Percentiles rank a stretch among this genome's conserved stretches.
Evolutionary conservation across 2,888 invertebrate species (phyloP).

Genomic region (Ennomos erosarius): DNA sequence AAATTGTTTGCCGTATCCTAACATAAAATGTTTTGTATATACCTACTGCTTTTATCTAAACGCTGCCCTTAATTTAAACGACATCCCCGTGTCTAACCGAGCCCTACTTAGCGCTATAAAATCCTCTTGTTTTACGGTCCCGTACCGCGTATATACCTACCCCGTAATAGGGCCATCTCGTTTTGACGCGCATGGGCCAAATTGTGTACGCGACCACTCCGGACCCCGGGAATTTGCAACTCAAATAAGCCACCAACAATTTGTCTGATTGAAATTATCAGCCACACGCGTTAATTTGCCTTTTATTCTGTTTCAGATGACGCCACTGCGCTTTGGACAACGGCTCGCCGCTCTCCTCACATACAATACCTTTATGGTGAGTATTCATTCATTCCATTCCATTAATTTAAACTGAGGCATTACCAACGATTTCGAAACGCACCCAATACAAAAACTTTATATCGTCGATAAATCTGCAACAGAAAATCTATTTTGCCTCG

Average conservation of each 20-base stretch:
- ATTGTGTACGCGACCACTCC: conserved; percentile 45
- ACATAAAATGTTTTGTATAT: conserved; percentile 8
- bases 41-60: conserved; percentile 5
- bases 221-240: conserved; percentile 53
- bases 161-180: conserved; percentile 42
- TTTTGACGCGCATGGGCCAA: conserved; percentile 42
- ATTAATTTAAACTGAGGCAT: conserved; percentile 19
- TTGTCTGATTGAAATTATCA: conserved; percentile 57
- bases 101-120: conserved; percentile 28
- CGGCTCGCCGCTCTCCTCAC: conserved; percentile 60
- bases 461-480: conserved; percentile 35
- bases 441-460: conserved; percentile 22
- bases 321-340: conserved; percentile 58
- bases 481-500: conserved; percentile 43
- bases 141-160: conserved; percentile 28
- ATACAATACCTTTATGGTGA: conserved; percentile 70
- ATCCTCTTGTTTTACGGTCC: conserved; percentile 31
- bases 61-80: conserved; percentile 20
- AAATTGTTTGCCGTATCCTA: neutral
- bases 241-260: conserved; percentile 56
- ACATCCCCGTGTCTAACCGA: conserved; percentile 16
- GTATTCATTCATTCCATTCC: conserved; percentile 25
- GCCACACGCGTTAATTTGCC: conserved; percentile 46
- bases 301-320: conserved; percentile 66
- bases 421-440: conserved; percentile 15